Percentiles rank a stretch among this genome's conserved stretches.
Evolutionary conservation across 1,140 invertebrate genomes (phyloP).

Genomic region (Dysdera silvatica): DNA sequence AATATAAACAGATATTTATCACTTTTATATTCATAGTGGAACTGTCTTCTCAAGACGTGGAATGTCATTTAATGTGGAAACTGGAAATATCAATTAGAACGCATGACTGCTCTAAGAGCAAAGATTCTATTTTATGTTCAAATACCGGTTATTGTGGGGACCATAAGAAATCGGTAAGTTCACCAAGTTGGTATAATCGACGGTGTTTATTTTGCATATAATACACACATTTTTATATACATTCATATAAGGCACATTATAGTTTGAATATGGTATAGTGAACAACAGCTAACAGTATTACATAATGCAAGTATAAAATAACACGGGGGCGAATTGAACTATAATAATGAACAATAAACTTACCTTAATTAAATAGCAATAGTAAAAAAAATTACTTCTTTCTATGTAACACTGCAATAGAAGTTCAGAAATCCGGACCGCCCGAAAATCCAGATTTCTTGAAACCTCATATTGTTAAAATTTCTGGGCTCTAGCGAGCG

Average conservation of each 20-base stretch:
- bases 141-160: conserved; percentile 23
- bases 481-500: no score
- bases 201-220: neutral
- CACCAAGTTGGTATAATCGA: no score
- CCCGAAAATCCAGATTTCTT: no score
- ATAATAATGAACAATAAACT: neutral
- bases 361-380: no score
- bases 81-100: conserved; percentile 17
- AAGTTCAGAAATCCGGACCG: no score
- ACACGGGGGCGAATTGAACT: neutral
- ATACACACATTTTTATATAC: neutral
- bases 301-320: neutral
- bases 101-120: conserved; percentile 19
- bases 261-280: neutral
- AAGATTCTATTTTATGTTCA: conserved; percentile 15
- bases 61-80: conserved; percentile 15
- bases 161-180: conserved; percentile 22
- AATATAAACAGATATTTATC: no score
- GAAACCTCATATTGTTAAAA: no score
- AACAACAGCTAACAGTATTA: neutral
- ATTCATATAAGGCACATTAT: neutral
- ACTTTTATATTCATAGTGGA: no score
- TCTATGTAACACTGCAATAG: no score
- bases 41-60: neutral
- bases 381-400: no score